Evolutionary conservation across 2,888 invertebrate species (phyloP).

Genomic region (Archips crataeganus): DNA sequence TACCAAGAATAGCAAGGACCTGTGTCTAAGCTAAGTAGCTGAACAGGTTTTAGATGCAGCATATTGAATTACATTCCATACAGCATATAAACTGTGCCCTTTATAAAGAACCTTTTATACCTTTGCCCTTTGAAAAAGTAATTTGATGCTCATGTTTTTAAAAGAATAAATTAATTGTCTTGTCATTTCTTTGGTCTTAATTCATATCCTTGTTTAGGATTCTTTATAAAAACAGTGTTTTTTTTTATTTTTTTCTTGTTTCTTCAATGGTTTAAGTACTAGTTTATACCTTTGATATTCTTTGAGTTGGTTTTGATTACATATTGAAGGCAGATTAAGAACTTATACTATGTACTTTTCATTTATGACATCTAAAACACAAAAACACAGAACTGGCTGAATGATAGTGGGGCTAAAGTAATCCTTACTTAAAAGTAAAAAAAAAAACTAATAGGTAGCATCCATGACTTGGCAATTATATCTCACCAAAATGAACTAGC

Average conservation of each 20-base stretch:
- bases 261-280: neutral
- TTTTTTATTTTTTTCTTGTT: constrained; percentile 3
- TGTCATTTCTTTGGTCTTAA: constrained; percentile 17
- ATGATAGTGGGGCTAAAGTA: too few species aligned
- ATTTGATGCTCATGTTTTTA: constrained; percentile 35
- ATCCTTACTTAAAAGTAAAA: too few species aligned
- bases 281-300: too few species aligned
- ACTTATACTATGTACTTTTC: too few species aligned
- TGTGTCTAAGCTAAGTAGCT: constrained; percentile 39
- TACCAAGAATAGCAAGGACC: constrained; percentile 35
- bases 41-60: constrained; percentile 42
- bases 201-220: neutral
- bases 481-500: too few species aligned
- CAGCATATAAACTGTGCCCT: constrained; percentile 39
- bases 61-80: constrained; percentile 43
- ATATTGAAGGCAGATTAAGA: too few species aligned
- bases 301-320: too few species aligned
- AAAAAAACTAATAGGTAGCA: too few species aligned
- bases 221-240: constrained; percentile 13
- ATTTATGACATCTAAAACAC: too few species aligned
- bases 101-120: constrained; percentile 39
- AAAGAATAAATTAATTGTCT: constrained; percentile 16
- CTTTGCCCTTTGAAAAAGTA: constrained; percentile 39
- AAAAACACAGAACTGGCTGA: too few species aligned
- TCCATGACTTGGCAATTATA: too few species aligned